Evolutionary conservation across 2,888 invertebrate genomes (phyloP), one percentile per base, ranked within the genome.

Genomic region (Mimas tiliae): DNA sequence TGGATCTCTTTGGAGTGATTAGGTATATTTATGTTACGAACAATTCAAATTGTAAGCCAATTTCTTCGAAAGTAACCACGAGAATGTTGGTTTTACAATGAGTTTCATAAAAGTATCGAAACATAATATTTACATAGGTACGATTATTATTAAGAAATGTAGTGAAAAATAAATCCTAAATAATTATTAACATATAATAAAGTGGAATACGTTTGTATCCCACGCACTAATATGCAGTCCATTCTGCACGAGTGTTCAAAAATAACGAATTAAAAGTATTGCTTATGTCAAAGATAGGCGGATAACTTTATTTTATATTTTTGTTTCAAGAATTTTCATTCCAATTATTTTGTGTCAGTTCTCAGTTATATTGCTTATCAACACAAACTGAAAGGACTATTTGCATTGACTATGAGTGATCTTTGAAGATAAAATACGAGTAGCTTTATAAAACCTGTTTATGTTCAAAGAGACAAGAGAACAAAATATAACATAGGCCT

Each of bases 1-100:
- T 87, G 86, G 84, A 83, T 86, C 80, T 88, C 90, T 90, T 89
- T 90, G 83, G 79, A 72, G 72, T 67, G 72, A 73, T 74, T 74
- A 71, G 74, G 74, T 78, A 50, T 63, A 19, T 64, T 38, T 64
- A n/a, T 53, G 47, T 50, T 50, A n/a, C 34, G 42, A 62, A 42
- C 50, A 62, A 42, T 52, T 63, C 63, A 62, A 63, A 42, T 62
- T 65, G 38, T n/a, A 45, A 62, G 50, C 38, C 21, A 62, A 65
- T 58, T 27, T 42, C 50, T 65, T 52, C 27, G 14, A 52, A 21
- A 42, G 16, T 34, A 21, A 42, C 58, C 58, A 42, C 19, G 14
- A 52, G 8, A 12, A 42, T 42, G 42, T 42, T 58, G 58, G 19
- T 58, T 42, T 12, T 42, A 12, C 58, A 58, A 58, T 58, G 19